Percentiles rank a stretch among this genome's conserved stretches.
These are phyloP conservation scores for Habroteleia sp. DNA, from an alignment of 2,888 invertebrate species.

Conservation along the genomic window DNA sequence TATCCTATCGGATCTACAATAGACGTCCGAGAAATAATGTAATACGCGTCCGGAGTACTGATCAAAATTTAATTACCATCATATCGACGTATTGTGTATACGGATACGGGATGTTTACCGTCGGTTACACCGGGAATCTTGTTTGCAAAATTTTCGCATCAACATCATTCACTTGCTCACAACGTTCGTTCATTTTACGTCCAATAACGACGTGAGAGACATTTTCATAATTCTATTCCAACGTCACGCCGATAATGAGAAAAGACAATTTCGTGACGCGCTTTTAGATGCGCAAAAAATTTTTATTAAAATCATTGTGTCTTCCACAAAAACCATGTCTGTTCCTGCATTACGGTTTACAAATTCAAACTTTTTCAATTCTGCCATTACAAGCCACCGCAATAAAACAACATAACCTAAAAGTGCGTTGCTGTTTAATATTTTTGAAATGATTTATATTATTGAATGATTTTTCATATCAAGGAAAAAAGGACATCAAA, in stretches of 20 bases:
- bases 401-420: no score
- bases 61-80: conserved; percentile 43
- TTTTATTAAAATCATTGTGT: no score
- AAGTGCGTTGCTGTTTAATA: no score
- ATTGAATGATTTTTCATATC: no score
- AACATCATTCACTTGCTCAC: conserved; percentile 27
- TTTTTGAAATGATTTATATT: no score
- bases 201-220: conserved; percentile 18
- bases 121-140: conserved; percentile 32
- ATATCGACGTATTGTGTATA: conserved; percentile 23
- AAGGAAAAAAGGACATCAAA: no score
- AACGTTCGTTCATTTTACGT: conserved; percentile 25
- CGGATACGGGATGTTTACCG: conserved; percentile 30
- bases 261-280: neutral
- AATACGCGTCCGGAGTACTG: conserved; percentile 27
- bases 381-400: no score
- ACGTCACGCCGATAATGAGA: conserved; percentile 6
- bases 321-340: no score
- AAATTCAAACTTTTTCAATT: no score
- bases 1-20: conserved; percentile 30
- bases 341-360: no score
- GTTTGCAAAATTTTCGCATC: conserved; percentile 40
- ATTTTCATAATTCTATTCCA: conserved; percentile 36
- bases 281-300: conserved; percentile 2
- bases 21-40: conserved; percentile 30